A percentile compares a stretch with the other conserved stretches of the same genome.
Conservation (phyloP, 2,797 vertebrate genomes). For the Arrhamphus sclerolepis region DNA sequence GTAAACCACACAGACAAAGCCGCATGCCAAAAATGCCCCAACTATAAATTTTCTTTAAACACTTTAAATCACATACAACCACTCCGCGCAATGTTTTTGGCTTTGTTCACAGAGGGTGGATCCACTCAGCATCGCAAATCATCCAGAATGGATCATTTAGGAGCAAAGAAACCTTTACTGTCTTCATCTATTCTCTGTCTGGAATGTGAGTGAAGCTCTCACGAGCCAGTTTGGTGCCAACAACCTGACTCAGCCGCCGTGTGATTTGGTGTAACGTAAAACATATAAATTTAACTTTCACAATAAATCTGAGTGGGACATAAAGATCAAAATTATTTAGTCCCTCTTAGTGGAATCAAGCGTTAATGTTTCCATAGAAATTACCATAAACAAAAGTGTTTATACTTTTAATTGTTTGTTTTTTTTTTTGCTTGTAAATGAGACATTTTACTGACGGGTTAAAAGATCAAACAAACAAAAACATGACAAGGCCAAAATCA, state of each 20-base stretch:
- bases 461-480: too few species aligned
- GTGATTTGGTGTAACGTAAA: background rate
- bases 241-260: slow-evolving; percentile 24
- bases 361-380: too few species aligned
- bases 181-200: slow-evolving; percentile 39
- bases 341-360: too few species aligned
- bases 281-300: background rate
- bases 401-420: too few species aligned
- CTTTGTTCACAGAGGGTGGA: background rate
- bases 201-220: slow-evolving; percentile 40
- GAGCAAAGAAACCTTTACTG: slow-evolving; percentile 17
- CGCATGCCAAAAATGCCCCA: too few species aligned
- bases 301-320: background rate
- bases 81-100: slow-evolving; percentile 7
- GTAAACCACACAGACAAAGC: too few species aligned
- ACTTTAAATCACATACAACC: background rate
- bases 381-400: too few species aligned
- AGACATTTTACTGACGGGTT: too few species aligned
- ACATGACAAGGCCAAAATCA: too few species aligned
- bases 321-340: too few species aligned
- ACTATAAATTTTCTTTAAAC: too few species aligned
- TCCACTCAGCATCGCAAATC: slow-evolving; percentile 42
- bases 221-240: slow-evolving; percentile 38
- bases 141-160: slow-evolving; percentile 2
- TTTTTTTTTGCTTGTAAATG: too few species aligned